These are phyloP conservation scores for Triplophysa dalaica DNA, from an alignment of 2,113 vertebrate species.

Conservation along the genomic window DNA sequence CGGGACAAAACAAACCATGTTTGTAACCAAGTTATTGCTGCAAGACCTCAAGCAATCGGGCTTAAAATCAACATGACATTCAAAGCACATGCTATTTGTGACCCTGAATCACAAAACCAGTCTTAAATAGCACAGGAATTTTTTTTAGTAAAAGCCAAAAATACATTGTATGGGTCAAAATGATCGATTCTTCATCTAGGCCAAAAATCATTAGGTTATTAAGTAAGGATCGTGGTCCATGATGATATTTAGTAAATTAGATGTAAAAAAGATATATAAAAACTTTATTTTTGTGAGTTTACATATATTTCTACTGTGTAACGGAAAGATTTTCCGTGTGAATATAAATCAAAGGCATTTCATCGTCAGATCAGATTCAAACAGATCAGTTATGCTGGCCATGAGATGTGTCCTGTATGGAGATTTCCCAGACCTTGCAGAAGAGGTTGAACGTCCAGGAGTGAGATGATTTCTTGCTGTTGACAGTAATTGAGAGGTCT, in stretches of 20 bases:
- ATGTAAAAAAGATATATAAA: too few species aligned
- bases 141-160: too few species aligned
- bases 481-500: conserved; percentile 90
- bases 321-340: background rate
- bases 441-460: conserved; percentile 94
- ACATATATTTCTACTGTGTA: too few species aligned
- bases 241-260: too few species aligned
- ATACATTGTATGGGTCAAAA: too few species aligned
- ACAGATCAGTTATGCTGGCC: background rate
- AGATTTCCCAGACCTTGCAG: conserved; percentile 86
- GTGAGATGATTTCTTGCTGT: conserved; percentile 93
- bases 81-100: background rate
- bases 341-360: background rate
- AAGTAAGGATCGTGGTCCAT: too few species aligned
- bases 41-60: background rate
- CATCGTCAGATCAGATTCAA: too few species aligned
- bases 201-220: too few species aligned
- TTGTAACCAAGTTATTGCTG: background rate
- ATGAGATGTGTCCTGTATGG: background rate
- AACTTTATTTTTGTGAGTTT: too few species aligned
- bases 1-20: conserved; percentile 30
- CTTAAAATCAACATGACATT: background rate
- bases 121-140: too few species aligned
- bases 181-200: too few species aligned
- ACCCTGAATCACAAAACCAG: too few species aligned